Percentiles rank a stretch among this genome's conserved stretches.
Conservation (phyloP, 1,140 invertebrate species). For the Heliconius melpomene region DNA sequence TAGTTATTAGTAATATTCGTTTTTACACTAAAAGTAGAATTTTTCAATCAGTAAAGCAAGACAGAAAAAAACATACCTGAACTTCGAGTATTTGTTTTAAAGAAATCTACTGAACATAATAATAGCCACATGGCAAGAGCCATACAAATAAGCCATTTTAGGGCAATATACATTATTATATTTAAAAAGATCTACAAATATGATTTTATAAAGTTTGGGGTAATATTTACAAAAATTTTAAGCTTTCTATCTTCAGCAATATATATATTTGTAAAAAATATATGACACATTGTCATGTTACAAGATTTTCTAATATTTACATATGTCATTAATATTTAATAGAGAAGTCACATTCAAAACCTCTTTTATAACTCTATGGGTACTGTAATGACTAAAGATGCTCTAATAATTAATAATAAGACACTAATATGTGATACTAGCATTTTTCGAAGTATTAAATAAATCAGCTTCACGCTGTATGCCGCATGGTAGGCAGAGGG, state of each 20-base stretch:
- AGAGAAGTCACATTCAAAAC: neutral
- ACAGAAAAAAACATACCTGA: neutral
- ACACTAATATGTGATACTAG: no score
- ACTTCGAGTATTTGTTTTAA: neutral
- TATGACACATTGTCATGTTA: constrained; percentile 50
- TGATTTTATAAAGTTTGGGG: neutral
- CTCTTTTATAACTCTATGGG: neutral
- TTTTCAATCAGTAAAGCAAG: neutral
- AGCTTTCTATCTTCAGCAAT: constrained; percentile 43
- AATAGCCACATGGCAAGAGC: constrained; percentile 59
- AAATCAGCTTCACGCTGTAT: no score
- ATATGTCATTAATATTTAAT: constrained; percentile 4
- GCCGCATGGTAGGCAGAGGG: no score
- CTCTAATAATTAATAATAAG: neutral
- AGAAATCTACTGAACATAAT: constrained; percentile 52
- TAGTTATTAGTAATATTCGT: neutral
- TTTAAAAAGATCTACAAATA: neutral
- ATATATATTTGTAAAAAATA: constrained; percentile 21
- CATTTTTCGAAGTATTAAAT: no score
- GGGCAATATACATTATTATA: constrained; percentile 68
- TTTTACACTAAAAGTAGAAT: neutral
- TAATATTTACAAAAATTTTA: constrained; percentile 46
- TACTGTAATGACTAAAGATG: neutral
- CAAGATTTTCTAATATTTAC: neutral
- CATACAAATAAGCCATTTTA: constrained; percentile 65